Percentiles rank a stretch among this genome's conserved stretches.
Conservation (phyloP, 2,113 vertebrate genomes). For the Pholis gunnellus region DNA sequence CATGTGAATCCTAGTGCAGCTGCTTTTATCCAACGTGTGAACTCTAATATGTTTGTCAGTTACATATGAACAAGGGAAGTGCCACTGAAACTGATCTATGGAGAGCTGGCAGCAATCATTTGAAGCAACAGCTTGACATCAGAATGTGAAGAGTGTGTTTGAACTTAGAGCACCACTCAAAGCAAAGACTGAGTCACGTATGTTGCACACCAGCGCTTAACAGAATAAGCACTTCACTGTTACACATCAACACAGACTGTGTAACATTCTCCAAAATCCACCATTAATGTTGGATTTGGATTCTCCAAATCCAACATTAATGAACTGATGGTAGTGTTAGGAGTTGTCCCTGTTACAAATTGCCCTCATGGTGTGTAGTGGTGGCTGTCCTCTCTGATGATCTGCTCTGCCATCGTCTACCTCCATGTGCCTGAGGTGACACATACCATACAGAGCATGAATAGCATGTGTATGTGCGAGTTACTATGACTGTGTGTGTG, state of each 20-base stretch:
- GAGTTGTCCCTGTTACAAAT: neutral
- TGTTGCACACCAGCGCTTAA: conserved; percentile 4
- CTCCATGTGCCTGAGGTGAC: conserved; percentile 24
- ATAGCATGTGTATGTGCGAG: conserved; percentile 17
- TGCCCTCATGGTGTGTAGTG: neutral
- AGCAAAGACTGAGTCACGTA: conserved; percentile 29
- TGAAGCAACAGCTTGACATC: conserved; percentile 33
- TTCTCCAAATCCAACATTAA: neutral
- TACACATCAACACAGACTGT: neutral
- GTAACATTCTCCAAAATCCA: conserved; percentile 14
- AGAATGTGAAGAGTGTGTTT: conserved; percentile 24
- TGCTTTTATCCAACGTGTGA: neutral
- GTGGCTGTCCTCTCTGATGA: conserved; percentile 39
- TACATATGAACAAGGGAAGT: neutral
- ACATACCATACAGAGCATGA: conserved; percentile 3
- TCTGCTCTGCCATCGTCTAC: conserved; percentile 46
- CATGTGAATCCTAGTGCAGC: neutral
- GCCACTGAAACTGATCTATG: conserved; percentile 12
- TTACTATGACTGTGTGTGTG: conserved; percentile 15
- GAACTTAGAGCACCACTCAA: conserved; percentile 23
- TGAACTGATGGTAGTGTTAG: neutral
- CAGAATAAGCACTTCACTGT: conserved; percentile 3
- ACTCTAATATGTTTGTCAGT: neutral
- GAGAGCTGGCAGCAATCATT: conserved; percentile 3
- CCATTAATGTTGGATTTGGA: too few species aligned